These are phyloP conservation scores for Archilochus colubris DNA, from an alignment of 2,113 vertebrate species.

Conservation along the genomic window DNA sequence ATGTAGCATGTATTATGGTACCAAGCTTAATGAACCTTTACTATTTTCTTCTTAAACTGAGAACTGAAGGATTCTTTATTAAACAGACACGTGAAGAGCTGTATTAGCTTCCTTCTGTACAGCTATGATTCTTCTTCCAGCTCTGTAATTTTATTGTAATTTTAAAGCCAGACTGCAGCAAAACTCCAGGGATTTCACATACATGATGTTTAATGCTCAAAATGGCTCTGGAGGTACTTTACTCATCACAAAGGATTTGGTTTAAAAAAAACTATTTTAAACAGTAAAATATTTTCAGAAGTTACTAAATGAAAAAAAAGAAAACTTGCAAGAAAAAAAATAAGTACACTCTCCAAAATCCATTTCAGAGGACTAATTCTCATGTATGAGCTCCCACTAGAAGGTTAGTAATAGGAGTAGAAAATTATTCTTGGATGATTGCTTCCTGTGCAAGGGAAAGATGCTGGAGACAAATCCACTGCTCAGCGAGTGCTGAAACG, in stretches of 20 bases:
- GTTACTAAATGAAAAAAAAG: background rate
- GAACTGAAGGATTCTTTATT: slow-evolving; percentile 3
- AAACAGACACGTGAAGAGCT: background rate
- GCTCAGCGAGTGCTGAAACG: background rate
- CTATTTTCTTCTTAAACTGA: background rate
- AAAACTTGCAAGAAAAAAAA: background rate
- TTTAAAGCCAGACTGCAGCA: background rate
- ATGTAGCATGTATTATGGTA: background rate
- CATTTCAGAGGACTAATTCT: background rate
- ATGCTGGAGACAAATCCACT: slow-evolving; percentile 5
- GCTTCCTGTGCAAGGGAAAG: slow-evolving; percentile 22
- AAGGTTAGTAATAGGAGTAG: background rate
- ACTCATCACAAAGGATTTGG: slow-evolving; percentile 40
- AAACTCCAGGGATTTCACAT: slow-evolving; percentile 27
- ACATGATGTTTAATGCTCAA: slow-evolving; percentile 44
- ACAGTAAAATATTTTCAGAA: background rate
- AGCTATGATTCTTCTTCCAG: slow-evolving; percentile 2
- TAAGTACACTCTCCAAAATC: background rate
- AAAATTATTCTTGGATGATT: slow-evolving; percentile 39
- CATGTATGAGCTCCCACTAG: background rate
- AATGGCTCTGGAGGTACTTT: slow-evolving; percentile 32
- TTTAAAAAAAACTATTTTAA: background rate
- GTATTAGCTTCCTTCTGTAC: background rate
- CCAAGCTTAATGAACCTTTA: slow-evolving; percentile 27
- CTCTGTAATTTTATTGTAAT: slow-evolving; percentile 12